These are phyloP conservation scores for Patella depressa DNA, from an alignment of 2,888 invertebrate genomes.

Conservation along the genomic window DNA sequence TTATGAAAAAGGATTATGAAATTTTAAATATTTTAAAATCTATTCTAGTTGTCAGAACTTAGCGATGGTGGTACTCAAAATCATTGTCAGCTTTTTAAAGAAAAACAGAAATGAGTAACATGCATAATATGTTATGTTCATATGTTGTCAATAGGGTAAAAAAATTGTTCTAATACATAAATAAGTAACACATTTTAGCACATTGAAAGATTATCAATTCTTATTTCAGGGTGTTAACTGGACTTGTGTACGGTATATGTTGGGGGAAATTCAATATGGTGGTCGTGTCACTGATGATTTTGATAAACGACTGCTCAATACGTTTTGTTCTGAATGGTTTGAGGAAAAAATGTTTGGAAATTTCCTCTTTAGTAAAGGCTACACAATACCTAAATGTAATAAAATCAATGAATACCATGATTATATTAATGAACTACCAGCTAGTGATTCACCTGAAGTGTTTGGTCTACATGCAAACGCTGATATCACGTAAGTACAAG, in stretches of 20 bases:
- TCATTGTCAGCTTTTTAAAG: no score
- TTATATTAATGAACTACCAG: conserved; percentile 66
- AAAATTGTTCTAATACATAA: no score
- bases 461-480: conserved; percentile 72
- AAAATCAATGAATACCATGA: conserved; percentile 67
- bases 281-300: conserved; percentile 72
- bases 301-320: conserved; percentile 71
- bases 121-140: no score
- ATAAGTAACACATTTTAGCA: no score
- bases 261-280: conserved; percentile 73
- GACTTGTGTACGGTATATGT: conserved; percentile 72
- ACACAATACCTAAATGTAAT: conserved; percentile 68
- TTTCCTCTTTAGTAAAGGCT: conserved; percentile 70
- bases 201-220: neutral
- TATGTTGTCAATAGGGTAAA: no score
- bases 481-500: conserved; percentile 68
- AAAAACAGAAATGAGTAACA: no score
- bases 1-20: no score
- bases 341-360: conserved; percentile 69
- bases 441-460: conserved; percentile 69
- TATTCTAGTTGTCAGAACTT: no score
- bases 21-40: no score
- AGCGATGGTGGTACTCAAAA: no score
- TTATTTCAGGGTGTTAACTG: conserved; percentile 68
- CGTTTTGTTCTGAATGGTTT: conserved; percentile 72